Conservation (phyloP, 92 coral and sea anemone genomes). For the Montipora capitata region DNA sequence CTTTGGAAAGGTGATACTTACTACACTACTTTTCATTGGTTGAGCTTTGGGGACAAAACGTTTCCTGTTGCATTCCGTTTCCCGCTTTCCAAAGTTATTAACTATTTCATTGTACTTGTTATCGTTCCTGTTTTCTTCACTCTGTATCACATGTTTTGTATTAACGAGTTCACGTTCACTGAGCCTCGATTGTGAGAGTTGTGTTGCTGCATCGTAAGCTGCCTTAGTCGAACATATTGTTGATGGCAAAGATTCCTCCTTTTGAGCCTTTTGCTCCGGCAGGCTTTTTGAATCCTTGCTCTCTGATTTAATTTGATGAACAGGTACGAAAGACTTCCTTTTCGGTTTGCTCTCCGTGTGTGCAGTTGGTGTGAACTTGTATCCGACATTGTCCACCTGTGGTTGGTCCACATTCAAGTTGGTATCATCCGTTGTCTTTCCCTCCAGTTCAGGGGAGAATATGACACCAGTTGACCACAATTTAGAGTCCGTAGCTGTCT, state of each 20-base stretch:
- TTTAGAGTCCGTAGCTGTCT: background rate
- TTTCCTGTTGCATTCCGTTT: background rate
- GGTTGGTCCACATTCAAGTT: background rate
- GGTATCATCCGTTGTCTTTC: background rate
- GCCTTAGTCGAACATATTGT: background rate
- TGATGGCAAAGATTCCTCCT: background rate
- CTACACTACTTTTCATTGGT: background rate
- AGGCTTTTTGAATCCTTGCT: background rate
- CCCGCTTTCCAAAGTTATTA: background rate
- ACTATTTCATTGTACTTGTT: background rate
- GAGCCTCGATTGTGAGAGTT: background rate
- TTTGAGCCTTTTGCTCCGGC: background rate
- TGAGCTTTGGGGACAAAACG: background rate
- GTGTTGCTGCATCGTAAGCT: no score
- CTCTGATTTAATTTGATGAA: background rate
- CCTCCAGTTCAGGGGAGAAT: background rate
- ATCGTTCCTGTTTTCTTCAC: background rate
- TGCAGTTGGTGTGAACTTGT: background rate
- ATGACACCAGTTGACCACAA: background rate
- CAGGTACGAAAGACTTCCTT: background rate
- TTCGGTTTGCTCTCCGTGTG: background rate
- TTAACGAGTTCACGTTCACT: background rate
- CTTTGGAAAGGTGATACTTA: conserved; percentile 20
- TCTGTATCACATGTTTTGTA: background rate
- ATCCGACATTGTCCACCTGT: background rate